Percentiles rank a stretch among this genome's conserved stretches.
These are phyloP conservation scores for Cyanistes caeruleus DNA, from an alignment of 2,113 vertebrate species.

Conservation along the genomic window DNA sequence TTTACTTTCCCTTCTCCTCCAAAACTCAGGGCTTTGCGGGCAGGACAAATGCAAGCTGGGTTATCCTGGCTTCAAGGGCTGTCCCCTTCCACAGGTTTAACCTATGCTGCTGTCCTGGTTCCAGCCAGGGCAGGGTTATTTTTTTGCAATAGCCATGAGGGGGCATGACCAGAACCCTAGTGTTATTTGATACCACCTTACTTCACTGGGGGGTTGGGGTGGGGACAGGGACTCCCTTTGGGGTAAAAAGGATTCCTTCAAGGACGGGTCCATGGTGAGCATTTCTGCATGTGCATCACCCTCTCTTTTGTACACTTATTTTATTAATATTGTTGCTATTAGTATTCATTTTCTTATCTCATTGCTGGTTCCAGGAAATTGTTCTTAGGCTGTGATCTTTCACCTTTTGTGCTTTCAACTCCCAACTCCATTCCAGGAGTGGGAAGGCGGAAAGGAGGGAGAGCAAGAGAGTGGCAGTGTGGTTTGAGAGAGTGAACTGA, in stretches of 20 bases:
- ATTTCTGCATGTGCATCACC: not conserved
- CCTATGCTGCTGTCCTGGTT: not conserved
- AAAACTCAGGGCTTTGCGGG: not conserved
- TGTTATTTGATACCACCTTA: not conserved
- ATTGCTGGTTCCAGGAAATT: not conserved
- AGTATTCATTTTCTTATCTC: not conserved
- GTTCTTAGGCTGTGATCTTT: not conserved
- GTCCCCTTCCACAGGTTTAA: not conserved
- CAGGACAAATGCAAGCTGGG: not conserved
- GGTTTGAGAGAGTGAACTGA: not conserved
- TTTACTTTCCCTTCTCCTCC: not conserved
- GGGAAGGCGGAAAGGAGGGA: not conserved
- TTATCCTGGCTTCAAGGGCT: not conserved
- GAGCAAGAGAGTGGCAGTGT: not conserved
- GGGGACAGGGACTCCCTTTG: too few species aligned
- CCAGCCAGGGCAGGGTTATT: not conserved
- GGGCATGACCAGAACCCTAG: not conserved
- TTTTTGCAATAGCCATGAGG: not conserved
- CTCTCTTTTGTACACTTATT: not conserved
- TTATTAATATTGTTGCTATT: not conserved
- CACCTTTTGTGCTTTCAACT: not conserved
- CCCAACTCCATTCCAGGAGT: not conserved
- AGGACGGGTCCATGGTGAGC: fast-evolving
- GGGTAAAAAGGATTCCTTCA: not conserved
- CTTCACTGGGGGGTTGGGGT: not conserved